phyloP scores from a whole-genome alignment of 1,140 invertebrate genomes.

The Drosophila malerkotliana region DNA sequence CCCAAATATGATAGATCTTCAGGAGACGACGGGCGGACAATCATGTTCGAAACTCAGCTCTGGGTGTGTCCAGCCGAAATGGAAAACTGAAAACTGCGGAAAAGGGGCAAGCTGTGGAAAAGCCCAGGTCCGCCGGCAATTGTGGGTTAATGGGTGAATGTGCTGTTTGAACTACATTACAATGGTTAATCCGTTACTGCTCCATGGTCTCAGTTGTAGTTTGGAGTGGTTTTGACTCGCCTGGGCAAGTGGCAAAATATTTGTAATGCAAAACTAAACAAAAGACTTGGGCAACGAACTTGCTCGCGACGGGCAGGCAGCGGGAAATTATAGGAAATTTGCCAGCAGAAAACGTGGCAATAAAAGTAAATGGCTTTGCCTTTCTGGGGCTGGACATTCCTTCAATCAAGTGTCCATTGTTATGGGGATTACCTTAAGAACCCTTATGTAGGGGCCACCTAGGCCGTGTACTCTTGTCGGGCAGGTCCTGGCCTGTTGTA shows the following conservation, averaged over 20 bases:
- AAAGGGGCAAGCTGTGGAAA: conserved; percentile 17
- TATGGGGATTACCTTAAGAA: conserved; percentile 8
- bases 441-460: conserved; percentile 12
- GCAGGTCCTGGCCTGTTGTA: neutral
- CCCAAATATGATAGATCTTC: conserved; percentile 60
- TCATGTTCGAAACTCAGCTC: conserved; percentile 23
- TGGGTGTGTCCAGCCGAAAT: conserved; percentile 41
- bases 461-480: neutral
- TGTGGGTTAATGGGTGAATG: conserved; percentile 81
- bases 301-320: conserved; percentile 5
- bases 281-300: conserved; percentile 46
- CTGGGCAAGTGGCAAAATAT: conserved; percentile 54
- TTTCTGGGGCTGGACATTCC: neutral
- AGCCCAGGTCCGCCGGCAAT: conserved; percentile 52
- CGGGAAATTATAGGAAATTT: conserved; percentile 45
- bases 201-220: conserved; percentile 1
- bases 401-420: conserved; percentile 11
- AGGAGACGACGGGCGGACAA: conserved; percentile 40
- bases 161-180: conserved; percentile 69
- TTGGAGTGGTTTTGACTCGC: conserved; percentile 20
- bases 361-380: conserved; percentile 21
- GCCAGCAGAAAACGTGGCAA: conserved; percentile 21
- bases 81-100: conserved; percentile 52
- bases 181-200: conserved; percentile 52
- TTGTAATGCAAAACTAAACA: conserved; percentile 44